Percentiles rank a stretch among this genome's conserved stretches.
These are phyloP conservation scores for Neomonachus schauinslandi DNA, from an alignment of 2,113 vertebrate genomes.

Conservation along the genomic window DNA sequence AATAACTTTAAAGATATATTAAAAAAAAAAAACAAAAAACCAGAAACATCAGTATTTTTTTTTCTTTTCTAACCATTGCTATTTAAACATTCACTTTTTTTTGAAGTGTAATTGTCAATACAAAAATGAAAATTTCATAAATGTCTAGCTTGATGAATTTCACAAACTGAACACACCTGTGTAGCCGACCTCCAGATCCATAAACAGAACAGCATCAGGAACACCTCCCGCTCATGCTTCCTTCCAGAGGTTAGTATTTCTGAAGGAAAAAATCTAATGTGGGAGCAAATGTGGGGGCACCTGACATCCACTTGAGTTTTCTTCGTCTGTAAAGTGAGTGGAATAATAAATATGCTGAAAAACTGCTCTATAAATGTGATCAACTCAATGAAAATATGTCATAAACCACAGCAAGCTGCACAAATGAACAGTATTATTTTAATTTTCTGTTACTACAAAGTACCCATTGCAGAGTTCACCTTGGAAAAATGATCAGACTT, in stretches of 20 bases:
- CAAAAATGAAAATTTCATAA: not conserved
- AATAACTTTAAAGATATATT: not conserved
- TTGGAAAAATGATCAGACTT: conserved; percentile 54
- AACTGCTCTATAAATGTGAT: not conserved
- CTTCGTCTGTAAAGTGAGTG: not conserved
- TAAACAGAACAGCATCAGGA: not conserved
- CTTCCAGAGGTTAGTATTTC: not conserved
- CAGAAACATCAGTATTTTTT: not conserved
- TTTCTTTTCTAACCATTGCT: not conserved
- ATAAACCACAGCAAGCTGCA: not conserved
- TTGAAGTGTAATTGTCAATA: not conserved
- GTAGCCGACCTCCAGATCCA: not conserved
- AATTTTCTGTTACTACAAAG: conserved; percentile 45
- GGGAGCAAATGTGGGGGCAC: not conserved
- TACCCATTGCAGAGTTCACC: conserved; percentile 11
- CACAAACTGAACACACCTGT: not conserved
- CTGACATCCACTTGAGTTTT: not conserved
- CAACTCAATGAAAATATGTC: not conserved
- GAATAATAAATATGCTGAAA: not conserved
- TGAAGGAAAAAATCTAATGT: not conserved
- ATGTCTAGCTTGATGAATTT: not conserved
- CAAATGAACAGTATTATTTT: not conserved
- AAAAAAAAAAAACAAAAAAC: not conserved
- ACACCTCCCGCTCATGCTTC: not conserved
- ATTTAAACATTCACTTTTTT: not conserved